Percentiles rank a stretch among this genome's conserved stretches.
Evolutionary conservation across 2,113 vertebrate genomes (phyloP).

Genomic region (Eudorcas thomsonii): DNA sequence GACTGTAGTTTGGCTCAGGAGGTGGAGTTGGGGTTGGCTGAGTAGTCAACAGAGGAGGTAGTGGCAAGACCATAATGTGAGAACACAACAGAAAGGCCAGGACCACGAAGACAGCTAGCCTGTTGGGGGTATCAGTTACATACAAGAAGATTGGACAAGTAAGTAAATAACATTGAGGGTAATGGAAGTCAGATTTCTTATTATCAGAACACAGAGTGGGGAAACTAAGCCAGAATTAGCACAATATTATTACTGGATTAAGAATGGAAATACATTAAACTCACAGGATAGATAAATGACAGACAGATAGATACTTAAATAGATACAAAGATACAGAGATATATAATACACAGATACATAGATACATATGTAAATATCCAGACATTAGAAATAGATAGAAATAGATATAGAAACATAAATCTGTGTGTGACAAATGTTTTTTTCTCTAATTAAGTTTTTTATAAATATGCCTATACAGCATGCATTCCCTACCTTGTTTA

Average conservation of each 20-base stretch:
- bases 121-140: background rate
- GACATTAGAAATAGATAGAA: background rate
- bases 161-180: background rate
- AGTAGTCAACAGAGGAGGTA: background rate
- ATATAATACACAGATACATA: background rate
- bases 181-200: background rate
- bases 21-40: rapidly evolving
- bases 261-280: background rate
- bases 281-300: background rate
- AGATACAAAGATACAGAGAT: background rate
- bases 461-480: background rate
- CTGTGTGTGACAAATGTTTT: background rate
- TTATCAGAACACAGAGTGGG: background rate
- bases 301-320: background rate
- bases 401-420: background rate
- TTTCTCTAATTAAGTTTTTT: background rate
- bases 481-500: background rate
- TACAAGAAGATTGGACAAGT: background rate
- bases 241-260: background rate
- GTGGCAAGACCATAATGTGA: background rate
- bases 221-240: background rate
- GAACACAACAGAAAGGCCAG: background rate
- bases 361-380: background rate
- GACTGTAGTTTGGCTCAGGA: background rate
- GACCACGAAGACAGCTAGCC: background rate